Percentiles rank a stretch among this genome's conserved stretches.
These are phyloP conservation scores for Elephantulus edwardii DNA, from an alignment of 2,113 vertebrate species.

Conservation along the genomic window DNA sequence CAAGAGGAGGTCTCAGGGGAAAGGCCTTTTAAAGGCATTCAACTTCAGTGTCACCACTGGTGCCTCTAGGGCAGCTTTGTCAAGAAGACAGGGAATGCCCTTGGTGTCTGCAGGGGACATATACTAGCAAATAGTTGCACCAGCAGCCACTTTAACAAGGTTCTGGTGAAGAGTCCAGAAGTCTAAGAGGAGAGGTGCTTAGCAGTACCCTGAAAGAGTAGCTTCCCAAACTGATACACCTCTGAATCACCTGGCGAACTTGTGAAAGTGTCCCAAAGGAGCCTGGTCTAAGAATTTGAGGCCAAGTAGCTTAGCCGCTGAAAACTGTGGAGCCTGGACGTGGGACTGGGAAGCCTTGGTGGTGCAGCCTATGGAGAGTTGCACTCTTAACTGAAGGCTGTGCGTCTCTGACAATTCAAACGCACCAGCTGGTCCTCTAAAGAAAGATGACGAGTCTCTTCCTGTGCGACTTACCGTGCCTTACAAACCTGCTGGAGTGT, in stretches of 20 bases:
- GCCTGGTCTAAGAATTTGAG: neutral
- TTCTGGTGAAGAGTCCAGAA: conserved; percentile 22
- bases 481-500: too few species aligned
- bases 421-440: too few species aligned
- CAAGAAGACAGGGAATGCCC: conserved; percentile 56
- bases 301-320: conserved; percentile 2
- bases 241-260: neutral
- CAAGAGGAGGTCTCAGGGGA: conserved; percentile 57
- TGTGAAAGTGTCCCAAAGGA: neutral
- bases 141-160: conserved; percentile 42
- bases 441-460: too few species aligned
- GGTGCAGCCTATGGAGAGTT: too few species aligned
- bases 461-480: too few species aligned
- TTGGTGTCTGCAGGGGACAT: conserved; percentile 56
- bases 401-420: too few species aligned
- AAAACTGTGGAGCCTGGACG: conserved; percentile 1
- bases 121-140: neutral
- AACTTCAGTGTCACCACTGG: conserved; percentile 57
- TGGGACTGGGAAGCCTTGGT: too few species aligned
- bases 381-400: too few species aligned
- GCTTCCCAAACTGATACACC: neutral
- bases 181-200: conserved; percentile 5
- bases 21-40: conserved; percentile 50
- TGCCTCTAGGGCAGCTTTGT: conserved; percentile 37
- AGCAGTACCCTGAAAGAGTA: neutral